These are phyloP conservation scores for Anguilla obscura DNA, from an alignment of 2,797 vertebrate genomes.

Conservation along the genomic window DNA sequence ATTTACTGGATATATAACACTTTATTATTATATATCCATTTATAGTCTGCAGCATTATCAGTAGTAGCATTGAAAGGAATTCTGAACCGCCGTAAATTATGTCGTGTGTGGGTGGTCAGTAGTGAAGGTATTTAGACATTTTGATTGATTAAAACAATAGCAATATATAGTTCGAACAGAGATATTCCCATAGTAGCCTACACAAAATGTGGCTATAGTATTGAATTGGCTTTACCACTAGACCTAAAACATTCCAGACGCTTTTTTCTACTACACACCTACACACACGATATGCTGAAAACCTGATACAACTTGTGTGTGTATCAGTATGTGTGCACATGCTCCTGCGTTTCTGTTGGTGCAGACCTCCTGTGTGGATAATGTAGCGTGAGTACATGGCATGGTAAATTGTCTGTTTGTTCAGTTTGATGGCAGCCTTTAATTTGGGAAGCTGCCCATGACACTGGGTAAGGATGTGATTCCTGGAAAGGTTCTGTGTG, in stretches of 20 bases:
- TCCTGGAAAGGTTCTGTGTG: background rate
- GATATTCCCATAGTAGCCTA: background rate
- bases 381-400: background rate
- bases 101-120: background rate
- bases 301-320: background rate
- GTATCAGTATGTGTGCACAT: background rate
- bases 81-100: background rate
- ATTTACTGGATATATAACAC: background rate
- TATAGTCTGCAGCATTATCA: background rate
- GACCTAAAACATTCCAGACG: no score
- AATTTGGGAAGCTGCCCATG: background rate
- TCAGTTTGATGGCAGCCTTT: background rate
- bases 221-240: no score
- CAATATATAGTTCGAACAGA: background rate
- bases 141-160: background rate
- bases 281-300: background rate
- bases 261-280: background rate
- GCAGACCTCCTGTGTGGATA: slow-evolving; percentile 5
- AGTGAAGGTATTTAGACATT: background rate
- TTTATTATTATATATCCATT: no score
- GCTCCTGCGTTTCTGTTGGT: background rate
- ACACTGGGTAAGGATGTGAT: background rate
- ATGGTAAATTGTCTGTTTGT: background rate
- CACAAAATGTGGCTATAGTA: no score
- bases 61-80: background rate